A percentile compares a stretch with the other conserved stretches of the same genome.
Conservation (phyloP, 2,888 invertebrate genomes). For the Phlogophora meticulosa region DNA sequence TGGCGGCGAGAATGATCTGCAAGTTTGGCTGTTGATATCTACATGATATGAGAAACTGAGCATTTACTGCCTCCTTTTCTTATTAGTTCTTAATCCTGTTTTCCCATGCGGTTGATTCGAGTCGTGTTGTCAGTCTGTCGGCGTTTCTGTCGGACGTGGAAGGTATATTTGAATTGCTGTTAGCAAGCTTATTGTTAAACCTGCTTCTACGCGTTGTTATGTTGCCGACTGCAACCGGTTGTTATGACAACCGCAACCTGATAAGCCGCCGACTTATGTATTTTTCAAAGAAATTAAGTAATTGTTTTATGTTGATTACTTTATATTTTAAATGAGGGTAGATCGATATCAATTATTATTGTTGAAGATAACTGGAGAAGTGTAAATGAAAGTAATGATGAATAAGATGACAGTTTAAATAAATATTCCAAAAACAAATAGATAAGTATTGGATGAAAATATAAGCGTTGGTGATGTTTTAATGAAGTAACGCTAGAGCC, state of each 20-base stretch:
- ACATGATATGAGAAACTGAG: conserved; percentile 1
- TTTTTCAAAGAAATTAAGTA: conserved; percentile 11
- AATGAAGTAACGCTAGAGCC: conserved; percentile 2
- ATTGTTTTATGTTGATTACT: conserved; percentile 12
- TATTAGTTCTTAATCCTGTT: conserved; percentile 17
- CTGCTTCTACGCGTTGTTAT: conserved; percentile 41
- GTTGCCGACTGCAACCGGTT: conserved; percentile 55
- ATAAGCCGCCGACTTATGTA: conserved; percentile 22
- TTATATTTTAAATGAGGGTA: conserved; percentile 42
- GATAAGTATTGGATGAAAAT: background rate
- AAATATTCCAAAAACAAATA: background rate
- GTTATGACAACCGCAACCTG: conserved; percentile 63
- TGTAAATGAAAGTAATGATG: background rate
- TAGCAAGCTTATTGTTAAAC: conserved; percentile 44
- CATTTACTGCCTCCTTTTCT: conserved; percentile 9
- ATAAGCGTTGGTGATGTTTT: background rate
- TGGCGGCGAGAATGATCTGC: background rate
- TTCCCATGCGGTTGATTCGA: conserved; percentile 16
- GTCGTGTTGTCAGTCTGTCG: conserved; percentile 40
- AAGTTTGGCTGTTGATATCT: conserved; percentile 2
- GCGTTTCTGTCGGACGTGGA: conserved; percentile 24
- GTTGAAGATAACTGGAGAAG: background rate
- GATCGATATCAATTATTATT: conserved; percentile 16
- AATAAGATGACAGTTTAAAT: background rate
- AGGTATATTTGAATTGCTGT: conserved; percentile 55